Conservation (phyloP, 2,888 invertebrate genomes). For the Drosophila picticornis region DNA sequence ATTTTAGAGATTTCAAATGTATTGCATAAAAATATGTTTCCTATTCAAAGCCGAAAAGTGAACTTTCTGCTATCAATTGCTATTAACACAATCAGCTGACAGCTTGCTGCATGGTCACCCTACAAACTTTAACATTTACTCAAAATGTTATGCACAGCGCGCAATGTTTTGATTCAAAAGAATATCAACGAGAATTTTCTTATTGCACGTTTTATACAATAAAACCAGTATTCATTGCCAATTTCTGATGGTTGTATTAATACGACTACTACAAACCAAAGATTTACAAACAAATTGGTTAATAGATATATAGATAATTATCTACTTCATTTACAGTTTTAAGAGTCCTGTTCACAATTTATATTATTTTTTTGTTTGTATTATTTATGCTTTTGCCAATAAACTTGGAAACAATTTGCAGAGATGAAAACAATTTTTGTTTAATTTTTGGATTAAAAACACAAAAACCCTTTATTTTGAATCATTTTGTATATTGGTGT, state of each 20-base stretch:
- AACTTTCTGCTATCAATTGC: neutral
- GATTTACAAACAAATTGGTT: neutral
- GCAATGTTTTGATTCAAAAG: neutral
- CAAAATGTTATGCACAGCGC: neutral
- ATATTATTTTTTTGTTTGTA: neutral
- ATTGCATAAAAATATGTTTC: neutral
- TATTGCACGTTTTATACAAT: neutral
- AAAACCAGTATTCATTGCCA: neutral
- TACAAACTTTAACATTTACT: neutral
- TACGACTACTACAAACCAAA: neutral
- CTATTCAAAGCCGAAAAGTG: neutral
- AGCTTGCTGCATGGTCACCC: neutral
- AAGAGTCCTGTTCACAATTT: no score
- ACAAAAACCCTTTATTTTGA: constrained; percentile 63
- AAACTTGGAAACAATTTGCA: neutral
- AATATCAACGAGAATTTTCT: neutral
- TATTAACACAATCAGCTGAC: neutral
- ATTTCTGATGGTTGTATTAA: no score
- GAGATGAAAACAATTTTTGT: neutral
- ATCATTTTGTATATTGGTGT: constrained; percentile 74
- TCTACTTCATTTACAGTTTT: neutral
- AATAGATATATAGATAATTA: no score
- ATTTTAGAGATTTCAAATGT: neutral
- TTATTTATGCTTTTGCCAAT: neutral
- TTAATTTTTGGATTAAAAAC: constrained; percentile 45